Conservation (phyloP, 2,888 invertebrate genomes). For the Drosophila nr. medialis region DNA sequence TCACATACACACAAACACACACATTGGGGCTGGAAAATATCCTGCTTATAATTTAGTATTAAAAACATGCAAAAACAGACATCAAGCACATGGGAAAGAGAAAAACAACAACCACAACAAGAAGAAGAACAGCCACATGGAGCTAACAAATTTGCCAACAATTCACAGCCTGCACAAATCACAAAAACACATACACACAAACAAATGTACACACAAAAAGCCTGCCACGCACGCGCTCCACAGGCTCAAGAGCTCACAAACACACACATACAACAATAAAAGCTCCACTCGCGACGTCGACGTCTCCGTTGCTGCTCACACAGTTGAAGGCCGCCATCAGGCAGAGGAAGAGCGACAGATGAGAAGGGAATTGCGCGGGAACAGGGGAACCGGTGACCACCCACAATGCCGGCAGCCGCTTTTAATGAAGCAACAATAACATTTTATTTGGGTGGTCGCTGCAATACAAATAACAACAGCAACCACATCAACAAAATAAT, state of each 20-base stretch:
- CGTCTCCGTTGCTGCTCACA: constrained; percentile 26
- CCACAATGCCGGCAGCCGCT: constrained; percentile 73
- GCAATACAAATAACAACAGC: constrained; percentile 56
- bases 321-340: constrained; percentile 70
- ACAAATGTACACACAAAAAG: constrained; percentile 4
- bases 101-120: constrained; percentile 41
- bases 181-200: constrained; percentile 20
- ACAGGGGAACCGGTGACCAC: constrained; percentile 55
- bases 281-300: constrained; percentile 55
- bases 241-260: not conserved
- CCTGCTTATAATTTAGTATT: constrained; percentile 71
- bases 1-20: constrained; percentile 14
- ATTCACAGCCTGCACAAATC: constrained; percentile 60
- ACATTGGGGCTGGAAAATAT: constrained; percentile 41
- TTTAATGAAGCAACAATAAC: constrained; percentile 73
- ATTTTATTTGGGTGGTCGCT: constrained; percentile 69
- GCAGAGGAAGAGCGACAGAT: constrained; percentile 20
- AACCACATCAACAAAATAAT: constrained; percentile 38
- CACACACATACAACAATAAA: constrained; percentile 45
- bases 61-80: constrained; percentile 77
- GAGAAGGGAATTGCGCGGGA: constrained; percentile 12
- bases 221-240: constrained; percentile 17
- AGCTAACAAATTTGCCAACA: constrained; percentile 79
- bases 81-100: constrained; percentile 59
- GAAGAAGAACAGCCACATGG: constrained; percentile 41